phyloP scores from a whole-genome alignment of 2,113 vertebrate species.

The Oceanites oceanicus region DNA sequence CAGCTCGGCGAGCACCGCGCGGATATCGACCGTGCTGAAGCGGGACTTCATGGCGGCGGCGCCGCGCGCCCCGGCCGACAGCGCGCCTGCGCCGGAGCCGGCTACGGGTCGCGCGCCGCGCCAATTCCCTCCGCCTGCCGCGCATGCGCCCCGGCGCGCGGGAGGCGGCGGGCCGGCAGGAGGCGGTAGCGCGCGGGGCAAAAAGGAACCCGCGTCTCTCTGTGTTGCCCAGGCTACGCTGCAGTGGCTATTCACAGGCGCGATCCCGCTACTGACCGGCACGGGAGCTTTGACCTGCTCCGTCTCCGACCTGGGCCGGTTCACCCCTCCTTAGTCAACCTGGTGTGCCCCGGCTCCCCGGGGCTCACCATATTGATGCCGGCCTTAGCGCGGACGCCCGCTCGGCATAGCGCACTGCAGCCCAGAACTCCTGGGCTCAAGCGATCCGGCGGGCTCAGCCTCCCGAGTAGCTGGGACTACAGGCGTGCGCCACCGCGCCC shows the following conservation, averaged over 20 bases:
- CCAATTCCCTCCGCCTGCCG: not conserved
- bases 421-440: slow-evolving; percentile 59
- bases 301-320: slow-evolving; percentile 70
- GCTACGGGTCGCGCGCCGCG: not conserved
- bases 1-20: slow-evolving; percentile 88
- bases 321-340: slow-evolving; percentile 68
- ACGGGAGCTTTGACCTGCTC: slow-evolving; percentile 85
- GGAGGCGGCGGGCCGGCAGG: not conserved
- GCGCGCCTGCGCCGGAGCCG: not conserved
- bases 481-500: slow-evolving; percentile 81
- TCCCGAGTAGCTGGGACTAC: slow-evolving; percentile 80
- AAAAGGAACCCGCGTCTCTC: slow-evolving; percentile 73
- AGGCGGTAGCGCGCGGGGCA: not conserved
- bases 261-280: slow-evolving; percentile 76
- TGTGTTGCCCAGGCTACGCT: slow-evolving; percentile 80
- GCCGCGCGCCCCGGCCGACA: not conserved
- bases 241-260: slow-evolving; percentile 78
- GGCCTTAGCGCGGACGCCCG: slow-evolving; percentile 74
- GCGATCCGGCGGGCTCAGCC: slow-evolving; percentile 72
- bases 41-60: slow-evolving; percentile 84
- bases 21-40: slow-evolving; percentile 89
- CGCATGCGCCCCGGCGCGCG: not conserved
- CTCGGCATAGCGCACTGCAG: slow-evolving; percentile 39
- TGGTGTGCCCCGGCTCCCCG: no score
- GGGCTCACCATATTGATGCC: not conserved